Base-by-base conservation (phyloP, 1,140 invertebrate genomes). In the Kradibia gibbosae region DNA sequence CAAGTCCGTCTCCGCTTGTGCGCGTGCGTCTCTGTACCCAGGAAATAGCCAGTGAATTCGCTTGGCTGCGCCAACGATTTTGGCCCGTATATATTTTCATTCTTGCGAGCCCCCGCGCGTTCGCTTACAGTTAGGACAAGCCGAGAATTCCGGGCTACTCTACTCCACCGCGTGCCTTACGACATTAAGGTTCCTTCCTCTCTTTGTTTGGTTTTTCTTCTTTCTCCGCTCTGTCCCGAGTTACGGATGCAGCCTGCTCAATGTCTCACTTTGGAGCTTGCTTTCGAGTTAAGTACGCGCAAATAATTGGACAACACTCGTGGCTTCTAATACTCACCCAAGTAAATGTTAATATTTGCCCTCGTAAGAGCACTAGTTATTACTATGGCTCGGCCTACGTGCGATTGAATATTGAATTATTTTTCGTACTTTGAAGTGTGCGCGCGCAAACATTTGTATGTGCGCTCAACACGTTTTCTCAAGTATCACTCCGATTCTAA, bases 11-110 rank as follows among this genome's bases (percentile, higher is more conserved):
- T n/a, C n/a, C n/a, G 22, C 20, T 0, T 3, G 22, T 4, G 39
- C 8, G 76, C 48, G 67, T 22, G 71, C 57, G 53, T 28, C 8
- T 15, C 42, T 45, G 22, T 62, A 73, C 60, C 55, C 60, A 57
- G 75, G 75, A 77, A 77, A 77, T 13, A 57, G 28, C 76, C 11
- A 17, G 65, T 2, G 31, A 34, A 42, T 76, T 76, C 72, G 31
- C 50, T 42, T 39, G 36, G 31, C 31, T 48, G 71, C 53, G 50
- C 39, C 57, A 81, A 75, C 45, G 73, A 71, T 74, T 70, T 50
- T 77, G 74, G 74, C 80, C 80, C 74, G 50, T 81, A 81, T 81
- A n/a, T n/a, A n/a, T n/a, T n/a, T 70, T 70, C 22, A n/a, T 34
- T 25, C 31, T 77, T 50, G 45, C 50, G 28, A 28, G 75, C 55